Evolutionary conservation across 1,140 invertebrate genomes (phyloP), one percentile per base, ranked within the genome.

Genomic region (Cyrtorhinus lividipennis): DNA sequence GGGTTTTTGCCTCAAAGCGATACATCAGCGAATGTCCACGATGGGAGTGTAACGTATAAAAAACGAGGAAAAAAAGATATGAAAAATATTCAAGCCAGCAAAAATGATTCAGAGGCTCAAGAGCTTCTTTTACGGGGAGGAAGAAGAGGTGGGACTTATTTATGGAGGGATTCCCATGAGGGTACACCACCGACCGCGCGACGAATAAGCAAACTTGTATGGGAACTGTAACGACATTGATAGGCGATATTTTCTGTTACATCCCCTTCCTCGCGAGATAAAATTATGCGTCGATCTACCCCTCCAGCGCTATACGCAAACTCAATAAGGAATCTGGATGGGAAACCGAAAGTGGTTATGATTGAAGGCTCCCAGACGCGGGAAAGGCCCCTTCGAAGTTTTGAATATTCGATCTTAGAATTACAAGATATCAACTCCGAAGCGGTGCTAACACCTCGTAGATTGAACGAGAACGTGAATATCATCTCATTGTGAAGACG

Each of bases 121-220:
- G 5, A 8, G 30, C 30, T 15, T 38, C 30, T 38, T 38, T 38
- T 15, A 38, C 30, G 5, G 30, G 30, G 5, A 8, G 5, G 5
- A 8, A 8, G 5, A 15, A 38, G 30, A 15, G 5, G 5, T 15
- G 15, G 30, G 30, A 38, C 48, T 53, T 53, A 53, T 53, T 53
- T 53, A 53, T 53, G 48, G 48, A 22, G 48, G 48, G 48, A 53
- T 15, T 15, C 20, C 20, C 48, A 5, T 10, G 10, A 20, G 48
- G 48, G 8, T 15, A 8, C 12, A 10, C 48, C 12, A 20, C 48
- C 48, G 12, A 15, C 20, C 48, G 48, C 10, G 48, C 12, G 48
- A 53, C 48, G 48, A 53, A 53, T 53, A 53, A 53, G 48, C 48
- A 53, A 53, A 53, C 48, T 53, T 53, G 48, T 53, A 53, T 53